Conservation (phyloP, 1,140 invertebrate genomes). For the Drosophila arawakana region DNA sequence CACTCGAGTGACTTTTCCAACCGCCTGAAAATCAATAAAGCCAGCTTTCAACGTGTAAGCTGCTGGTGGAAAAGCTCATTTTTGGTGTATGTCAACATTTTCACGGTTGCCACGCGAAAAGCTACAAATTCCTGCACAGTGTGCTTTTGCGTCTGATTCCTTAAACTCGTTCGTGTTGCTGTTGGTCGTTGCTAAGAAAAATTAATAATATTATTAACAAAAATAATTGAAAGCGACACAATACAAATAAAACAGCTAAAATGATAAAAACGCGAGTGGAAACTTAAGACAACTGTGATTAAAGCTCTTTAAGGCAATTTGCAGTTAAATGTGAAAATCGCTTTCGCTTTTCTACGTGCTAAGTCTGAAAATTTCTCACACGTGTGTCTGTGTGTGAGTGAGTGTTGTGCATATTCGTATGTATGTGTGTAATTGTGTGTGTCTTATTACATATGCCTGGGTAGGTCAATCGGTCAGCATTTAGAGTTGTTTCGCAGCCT, state of each 20-base stretch:
- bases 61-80: conserved; percentile 19
- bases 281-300: background rate
- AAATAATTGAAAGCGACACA: conserved; percentile 18
- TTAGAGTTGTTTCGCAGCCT: conserved; percentile 11
- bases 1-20: conserved; percentile 9
- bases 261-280: background rate
- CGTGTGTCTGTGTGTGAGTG: conserved; percentile 25
- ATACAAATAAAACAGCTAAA: conserved; percentile 30
- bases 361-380: conserved; percentile 66
- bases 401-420: conserved; percentile 39
- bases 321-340: conserved; percentile 20
- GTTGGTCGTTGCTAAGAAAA: conserved; percentile 59
- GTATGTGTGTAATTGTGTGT: conserved; percentile 30
- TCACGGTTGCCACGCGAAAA: conserved; percentile 64
- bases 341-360: conserved; percentile 66
- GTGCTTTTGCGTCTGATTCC: conserved; percentile 79
- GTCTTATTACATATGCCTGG: conserved; percentile 77
- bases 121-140: conserved; percentile 72
- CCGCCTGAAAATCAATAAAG: conserved; percentile 51
- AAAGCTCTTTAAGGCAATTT: background rate
- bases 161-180: conserved; percentile 77
- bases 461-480: conserved; percentile 77
- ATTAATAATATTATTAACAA: conserved; percentile 47
- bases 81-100: conserved; percentile 52
- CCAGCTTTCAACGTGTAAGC: conserved; percentile 33